These are phyloP conservation scores for Epinotia brunnichana DNA, from an alignment of 2,888 invertebrate species.

Conservation along the genomic window DNA sequence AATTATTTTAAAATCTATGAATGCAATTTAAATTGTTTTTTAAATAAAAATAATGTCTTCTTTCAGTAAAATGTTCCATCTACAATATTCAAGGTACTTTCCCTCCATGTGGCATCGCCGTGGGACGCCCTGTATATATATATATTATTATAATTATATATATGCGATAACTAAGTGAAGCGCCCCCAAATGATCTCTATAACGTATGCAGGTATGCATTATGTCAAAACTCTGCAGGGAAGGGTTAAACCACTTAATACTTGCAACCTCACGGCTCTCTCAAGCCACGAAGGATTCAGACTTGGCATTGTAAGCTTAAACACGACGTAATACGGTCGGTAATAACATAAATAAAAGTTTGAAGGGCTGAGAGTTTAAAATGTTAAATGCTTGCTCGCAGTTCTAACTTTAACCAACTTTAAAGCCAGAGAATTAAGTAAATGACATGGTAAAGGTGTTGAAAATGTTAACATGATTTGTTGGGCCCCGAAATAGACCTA, in stretches of 20 bases:
- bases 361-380: not conserved
- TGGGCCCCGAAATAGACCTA: not conserved
- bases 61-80: too few species aligned
- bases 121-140: too few species aligned
- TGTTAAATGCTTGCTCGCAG: not conserved
- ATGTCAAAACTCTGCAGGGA: not conserved
- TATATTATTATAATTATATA: too few species aligned
- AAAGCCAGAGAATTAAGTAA: not conserved
- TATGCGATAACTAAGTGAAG: too few species aligned
- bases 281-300: not conserved
- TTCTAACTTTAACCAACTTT: not conserved
- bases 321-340: not conserved
- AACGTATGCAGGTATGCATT: not conserved
- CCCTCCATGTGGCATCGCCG: too few species aligned
- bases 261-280: slow-evolving; percentile 1
- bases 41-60: too few species aligned
- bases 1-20: too few species aligned
- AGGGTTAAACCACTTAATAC: slow-evolving; percentile 12
- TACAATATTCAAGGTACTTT: too few species aligned
- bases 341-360: not conserved
- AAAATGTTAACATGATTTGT: not conserved
- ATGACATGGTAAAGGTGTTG: not conserved
- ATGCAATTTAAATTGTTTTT: too few species aligned
- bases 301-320: not conserved
- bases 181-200: not conserved